These are phyloP conservation scores for Sturnira hondurensis DNA, from an alignment of 2,113 vertebrate genomes.

Conservation along the genomic window DNA sequence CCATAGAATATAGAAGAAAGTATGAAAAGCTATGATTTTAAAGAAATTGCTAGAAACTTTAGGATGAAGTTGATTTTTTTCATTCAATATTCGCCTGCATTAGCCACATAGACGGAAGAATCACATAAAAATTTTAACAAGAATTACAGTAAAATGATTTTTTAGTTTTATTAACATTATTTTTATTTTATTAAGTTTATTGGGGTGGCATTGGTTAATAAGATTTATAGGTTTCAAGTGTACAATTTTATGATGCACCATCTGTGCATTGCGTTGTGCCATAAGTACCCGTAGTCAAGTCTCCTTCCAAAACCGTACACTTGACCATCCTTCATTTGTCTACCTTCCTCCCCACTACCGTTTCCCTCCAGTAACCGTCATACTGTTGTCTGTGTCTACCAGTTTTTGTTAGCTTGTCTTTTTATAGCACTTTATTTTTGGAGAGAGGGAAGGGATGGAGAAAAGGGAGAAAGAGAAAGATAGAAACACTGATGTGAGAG, in stretches of 20 bases:
- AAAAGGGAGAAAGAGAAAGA: too few species aligned
- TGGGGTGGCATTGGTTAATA: neutral
- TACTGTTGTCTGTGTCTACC: neutral
- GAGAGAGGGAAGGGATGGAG: too few species aligned
- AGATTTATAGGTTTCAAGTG: neutral
- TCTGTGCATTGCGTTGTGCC: neutral
- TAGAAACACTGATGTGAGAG: too few species aligned
- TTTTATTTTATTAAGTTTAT: neutral
- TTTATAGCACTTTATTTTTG: too few species aligned
- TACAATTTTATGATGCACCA: neutral
- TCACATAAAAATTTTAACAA: neutral
- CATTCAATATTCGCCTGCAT: neutral
- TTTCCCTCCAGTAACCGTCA: neutral
- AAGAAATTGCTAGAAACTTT: neutral
- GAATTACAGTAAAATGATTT: neutral
- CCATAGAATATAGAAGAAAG: neutral
- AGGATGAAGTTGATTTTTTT: neutral
- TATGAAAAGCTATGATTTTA: neutral
- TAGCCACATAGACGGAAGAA: neutral
- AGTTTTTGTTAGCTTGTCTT: neutral
- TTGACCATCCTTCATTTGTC: neutral
- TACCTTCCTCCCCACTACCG: neutral
- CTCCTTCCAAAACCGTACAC: neutral
- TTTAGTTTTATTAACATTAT: neutral
- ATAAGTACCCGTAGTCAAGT: neutral